phyloP scores from a whole-genome alignment of 1,140 invertebrate species.

The Zaprionus ornatus region DNA sequence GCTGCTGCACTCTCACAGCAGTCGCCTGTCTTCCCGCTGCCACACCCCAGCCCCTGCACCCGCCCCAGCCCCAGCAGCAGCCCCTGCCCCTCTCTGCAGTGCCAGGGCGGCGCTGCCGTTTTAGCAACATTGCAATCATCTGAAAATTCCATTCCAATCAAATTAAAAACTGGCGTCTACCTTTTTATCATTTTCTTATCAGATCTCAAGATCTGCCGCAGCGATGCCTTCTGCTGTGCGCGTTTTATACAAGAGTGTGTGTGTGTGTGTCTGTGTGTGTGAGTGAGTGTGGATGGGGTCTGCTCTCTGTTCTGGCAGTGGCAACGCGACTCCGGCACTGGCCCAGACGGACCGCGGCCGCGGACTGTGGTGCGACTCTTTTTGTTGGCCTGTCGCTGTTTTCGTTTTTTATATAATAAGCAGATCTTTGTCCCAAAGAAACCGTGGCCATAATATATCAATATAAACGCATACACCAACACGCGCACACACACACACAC shows the following conservation, averaged over 20 bases:
- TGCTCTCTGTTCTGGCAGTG: conserved; percentile 47
- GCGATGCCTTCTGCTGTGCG: conserved; percentile 80
- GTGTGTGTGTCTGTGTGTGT: conserved; percentile 42
- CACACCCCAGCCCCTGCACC: conserved; percentile 6
- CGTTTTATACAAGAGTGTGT: conserved; percentile 66
- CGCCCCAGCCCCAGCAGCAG: conserved; percentile 14
- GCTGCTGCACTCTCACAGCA: conserved; percentile 42
- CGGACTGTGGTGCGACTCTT: conserved; percentile 50
- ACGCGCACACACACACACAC: conserved; percentile 33
- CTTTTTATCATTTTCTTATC: conserved; percentile 84
- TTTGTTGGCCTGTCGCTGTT: conserved; percentile 69
- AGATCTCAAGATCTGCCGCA: conserved; percentile 83
- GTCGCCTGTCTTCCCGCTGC: conserved; percentile 29
- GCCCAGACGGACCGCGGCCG: conserved; percentile 24
- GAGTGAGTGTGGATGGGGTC: conserved; percentile 51
- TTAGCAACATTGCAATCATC: conserved; percentile 82
- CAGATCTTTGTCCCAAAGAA: conserved; percentile 84
- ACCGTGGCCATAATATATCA: conserved; percentile 83
- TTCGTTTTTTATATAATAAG: conserved; percentile 81
- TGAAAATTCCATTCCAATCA: conserved; percentile 83
- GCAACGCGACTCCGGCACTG: conserved; percentile 29
- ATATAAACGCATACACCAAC: conserved; percentile 73
- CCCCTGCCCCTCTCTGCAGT: conserved; percentile 4
- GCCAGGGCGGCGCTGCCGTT: conserved; percentile 69
- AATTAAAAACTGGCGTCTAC: conserved; percentile 84